These are phyloP conservation scores for Myotis brandtii DNA, from an alignment of 2,113 vertebrate species.

Conservation along the genomic window DNA sequence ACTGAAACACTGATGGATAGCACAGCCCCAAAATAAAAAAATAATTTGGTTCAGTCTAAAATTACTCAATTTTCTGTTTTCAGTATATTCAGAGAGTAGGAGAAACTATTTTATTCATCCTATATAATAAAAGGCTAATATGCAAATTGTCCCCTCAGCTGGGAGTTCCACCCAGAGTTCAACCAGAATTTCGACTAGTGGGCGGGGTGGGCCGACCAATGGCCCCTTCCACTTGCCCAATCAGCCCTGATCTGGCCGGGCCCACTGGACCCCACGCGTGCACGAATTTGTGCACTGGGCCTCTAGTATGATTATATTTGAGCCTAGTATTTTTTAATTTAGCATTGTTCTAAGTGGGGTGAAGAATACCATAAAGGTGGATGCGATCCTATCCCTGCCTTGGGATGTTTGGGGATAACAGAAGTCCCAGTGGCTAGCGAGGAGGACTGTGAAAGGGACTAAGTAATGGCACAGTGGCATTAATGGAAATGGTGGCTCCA, in stretches of 20 bases:
- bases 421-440: background rate
- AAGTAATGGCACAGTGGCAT: background rate
- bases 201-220: too few species aligned
- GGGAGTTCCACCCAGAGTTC: too few species aligned
- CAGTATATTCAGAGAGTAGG: background rate
- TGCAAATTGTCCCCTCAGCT: too few species aligned
- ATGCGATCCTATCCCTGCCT: background rate
- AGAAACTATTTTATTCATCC: background rate
- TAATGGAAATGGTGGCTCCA: background rate
- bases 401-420: background rate
- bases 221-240: too few species aligned
- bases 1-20: background rate
- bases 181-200: too few species aligned
- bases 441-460: background rate
- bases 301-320: background rate
- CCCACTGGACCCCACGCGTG: too few species aligned
- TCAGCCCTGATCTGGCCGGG: too few species aligned
- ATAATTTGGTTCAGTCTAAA: background rate
- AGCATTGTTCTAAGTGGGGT: background rate
- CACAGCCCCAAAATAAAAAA: background rate
- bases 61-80: slow-evolving; percentile 24
- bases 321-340: background rate
- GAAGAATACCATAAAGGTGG: background rate
- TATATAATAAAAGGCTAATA: too few species aligned
- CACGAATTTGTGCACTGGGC: too few species aligned